Conservation (phyloP, 2,113 vertebrate species). For the Gymnobelideus leadbeateri region DNA sequence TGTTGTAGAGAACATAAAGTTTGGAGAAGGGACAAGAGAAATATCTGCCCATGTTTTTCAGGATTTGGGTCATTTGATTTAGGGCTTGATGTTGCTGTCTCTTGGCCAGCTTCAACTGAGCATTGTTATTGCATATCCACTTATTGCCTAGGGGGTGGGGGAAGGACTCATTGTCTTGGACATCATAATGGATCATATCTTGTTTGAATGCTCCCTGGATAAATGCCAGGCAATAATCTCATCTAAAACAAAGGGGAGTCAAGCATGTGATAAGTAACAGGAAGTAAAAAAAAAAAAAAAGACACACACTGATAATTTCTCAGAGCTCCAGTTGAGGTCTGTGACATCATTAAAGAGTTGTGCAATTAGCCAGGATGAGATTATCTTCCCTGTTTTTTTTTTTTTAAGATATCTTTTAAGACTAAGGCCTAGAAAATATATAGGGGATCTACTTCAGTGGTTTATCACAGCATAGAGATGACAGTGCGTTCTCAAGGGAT, state of each 20-base stretch:
- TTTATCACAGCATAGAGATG: background rate
- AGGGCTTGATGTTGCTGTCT: background rate
- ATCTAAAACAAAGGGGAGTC: background rate
- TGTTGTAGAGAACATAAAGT: background rate
- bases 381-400: background rate
- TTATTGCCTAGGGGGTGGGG: background rate
- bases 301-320: background rate
- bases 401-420: background rate
- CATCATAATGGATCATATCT: background rate
- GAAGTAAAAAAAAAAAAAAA: background rate
- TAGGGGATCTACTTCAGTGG: background rate
- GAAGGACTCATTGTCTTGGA: background rate
- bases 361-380: background rate
- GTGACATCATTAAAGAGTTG: background rate
- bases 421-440: background rate
- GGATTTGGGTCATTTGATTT: background rate
- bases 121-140: background rate
- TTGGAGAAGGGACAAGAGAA: background rate
- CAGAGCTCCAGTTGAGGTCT: background rate
- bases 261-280: background rate
- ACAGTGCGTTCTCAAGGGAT: background rate
- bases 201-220: background rate
- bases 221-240: background rate
- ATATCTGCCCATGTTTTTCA: background rate
- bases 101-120: background rate